These are phyloP conservation scores for Passer domesticus DNA, from an alignment of 2,113 vertebrate genomes.

Conservation along the genomic window DNA sequence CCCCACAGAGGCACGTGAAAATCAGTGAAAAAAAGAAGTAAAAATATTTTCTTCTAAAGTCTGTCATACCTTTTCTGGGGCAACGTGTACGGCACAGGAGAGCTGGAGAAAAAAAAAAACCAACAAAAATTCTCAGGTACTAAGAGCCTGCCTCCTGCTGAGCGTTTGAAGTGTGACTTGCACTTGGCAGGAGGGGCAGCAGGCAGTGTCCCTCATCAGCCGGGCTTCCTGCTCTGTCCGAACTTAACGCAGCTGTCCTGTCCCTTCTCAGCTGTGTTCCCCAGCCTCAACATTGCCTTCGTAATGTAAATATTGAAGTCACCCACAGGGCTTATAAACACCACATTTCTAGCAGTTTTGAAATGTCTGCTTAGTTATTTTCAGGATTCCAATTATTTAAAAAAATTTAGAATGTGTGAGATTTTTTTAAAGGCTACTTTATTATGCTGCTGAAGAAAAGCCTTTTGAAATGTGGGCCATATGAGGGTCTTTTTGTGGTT, in stretches of 20 bases:
- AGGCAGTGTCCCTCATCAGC: background rate
- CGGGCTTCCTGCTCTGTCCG: background rate
- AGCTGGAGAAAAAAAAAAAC: background rate
- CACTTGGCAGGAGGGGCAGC: too few relatives aligned
- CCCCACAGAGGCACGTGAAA: background rate
- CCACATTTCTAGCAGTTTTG: background rate
- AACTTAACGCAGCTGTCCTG: background rate
- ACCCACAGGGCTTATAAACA: background rate
- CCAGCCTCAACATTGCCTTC: background rate
- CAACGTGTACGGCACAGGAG: background rate
- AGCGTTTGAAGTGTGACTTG: background rate
- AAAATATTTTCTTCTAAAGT: background rate
- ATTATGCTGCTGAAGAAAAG: background rate
- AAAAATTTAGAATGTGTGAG: background rate
- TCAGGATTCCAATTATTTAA: background rate
- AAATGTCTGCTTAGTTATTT: background rate
- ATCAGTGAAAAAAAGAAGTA: background rate
- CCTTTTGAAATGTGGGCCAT: background rate
- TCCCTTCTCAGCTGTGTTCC: accelerated
- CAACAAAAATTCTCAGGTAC: background rate
- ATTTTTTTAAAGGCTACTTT: background rate
- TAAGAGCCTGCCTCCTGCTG: background rate
- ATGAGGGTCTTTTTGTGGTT: background rate
- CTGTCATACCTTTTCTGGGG: background rate
- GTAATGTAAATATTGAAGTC: background rate